Evolutionary conservation across 1,140 invertebrate species (phyloP).

Genomic region (Dufourea novaeangliae): DNA sequence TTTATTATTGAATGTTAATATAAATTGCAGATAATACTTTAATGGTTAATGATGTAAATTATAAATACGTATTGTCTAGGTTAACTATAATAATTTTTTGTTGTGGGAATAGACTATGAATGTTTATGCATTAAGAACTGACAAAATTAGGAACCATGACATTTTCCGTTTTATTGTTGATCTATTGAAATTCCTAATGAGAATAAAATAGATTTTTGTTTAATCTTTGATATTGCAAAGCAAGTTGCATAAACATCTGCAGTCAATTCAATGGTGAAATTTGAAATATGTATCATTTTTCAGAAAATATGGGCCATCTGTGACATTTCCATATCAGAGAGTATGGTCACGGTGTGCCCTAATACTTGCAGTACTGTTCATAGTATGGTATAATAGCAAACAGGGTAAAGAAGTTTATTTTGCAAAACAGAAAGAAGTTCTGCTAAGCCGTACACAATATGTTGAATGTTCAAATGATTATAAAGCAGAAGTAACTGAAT

Average conservation of each 20-base stretch:
- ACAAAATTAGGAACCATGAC: no score
- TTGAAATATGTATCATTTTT: constrained; percentile 37
- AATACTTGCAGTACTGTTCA: constrained; percentile 81
- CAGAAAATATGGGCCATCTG: constrained; percentile 79
- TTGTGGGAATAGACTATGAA: no score
- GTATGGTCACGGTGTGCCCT: constrained; percentile 80
- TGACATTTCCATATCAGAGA: constrained; percentile 79
- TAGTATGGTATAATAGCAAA: constrained; percentile 86
- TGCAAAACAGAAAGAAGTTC: constrained; percentile 84
- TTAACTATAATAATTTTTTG: constrained; percentile 1
- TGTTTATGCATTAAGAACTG: neutral
- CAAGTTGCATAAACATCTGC: no score
- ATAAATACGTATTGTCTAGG: neutral
- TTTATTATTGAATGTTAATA: constrained; percentile 6
- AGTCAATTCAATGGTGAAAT: no score
- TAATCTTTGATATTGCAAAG: no score
- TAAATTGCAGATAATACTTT: neutral
- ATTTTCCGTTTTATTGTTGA: no score
- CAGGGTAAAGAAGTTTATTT: constrained; percentile 83
- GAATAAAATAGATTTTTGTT: no score
- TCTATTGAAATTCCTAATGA: no score
- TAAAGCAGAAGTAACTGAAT: constrained; percentile 82
- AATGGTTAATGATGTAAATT: neutral
- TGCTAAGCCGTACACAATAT: constrained; percentile 83
- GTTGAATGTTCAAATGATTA: constrained; percentile 85